Conservation (phyloP, 2,888 invertebrate genomes). For the Tetragonisca angustula region DNA sequence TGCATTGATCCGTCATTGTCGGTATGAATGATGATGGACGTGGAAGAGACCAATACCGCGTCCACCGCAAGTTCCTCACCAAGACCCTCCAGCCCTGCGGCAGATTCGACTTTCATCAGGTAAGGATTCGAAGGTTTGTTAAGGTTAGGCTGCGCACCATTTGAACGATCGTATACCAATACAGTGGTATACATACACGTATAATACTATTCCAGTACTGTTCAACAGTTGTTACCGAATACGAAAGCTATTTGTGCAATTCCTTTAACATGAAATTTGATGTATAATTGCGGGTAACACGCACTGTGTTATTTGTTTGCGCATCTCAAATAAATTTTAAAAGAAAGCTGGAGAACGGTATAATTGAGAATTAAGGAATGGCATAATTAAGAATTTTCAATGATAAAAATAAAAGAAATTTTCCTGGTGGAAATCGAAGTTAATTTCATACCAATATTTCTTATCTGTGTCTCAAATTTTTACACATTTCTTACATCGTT, state of each 20-base stretch:
- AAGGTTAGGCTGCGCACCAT: conserved; percentile 8
- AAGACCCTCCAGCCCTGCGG: conserved; percentile 81
- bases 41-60: conserved; percentile 82
- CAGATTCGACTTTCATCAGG: conserved; percentile 83
- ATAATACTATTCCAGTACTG: neutral
- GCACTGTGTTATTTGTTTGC: neutral
- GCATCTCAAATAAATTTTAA: neutral
- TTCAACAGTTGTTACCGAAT: conserved; percentile 48
- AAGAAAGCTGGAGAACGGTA: too few relatives aligned
- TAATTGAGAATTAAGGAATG: neutral
- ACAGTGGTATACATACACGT: neutral
- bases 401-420: neutral
- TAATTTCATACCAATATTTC: neutral
- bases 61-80: conserved; percentile 83
- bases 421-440: neutral
- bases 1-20: conserved; percentile 61
- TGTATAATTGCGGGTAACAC: neutral
- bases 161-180: neutral
- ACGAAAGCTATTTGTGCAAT: neutral
- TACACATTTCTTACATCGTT: neutral
- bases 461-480: neutral
- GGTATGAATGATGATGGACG: conserved; percentile 83
- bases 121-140: conserved; percentile 56
- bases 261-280: neutral
- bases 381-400: neutral